Base-by-base conservation (phyloP, 2,888 invertebrate genomes). In the Drosophila sordidula region DNA sequence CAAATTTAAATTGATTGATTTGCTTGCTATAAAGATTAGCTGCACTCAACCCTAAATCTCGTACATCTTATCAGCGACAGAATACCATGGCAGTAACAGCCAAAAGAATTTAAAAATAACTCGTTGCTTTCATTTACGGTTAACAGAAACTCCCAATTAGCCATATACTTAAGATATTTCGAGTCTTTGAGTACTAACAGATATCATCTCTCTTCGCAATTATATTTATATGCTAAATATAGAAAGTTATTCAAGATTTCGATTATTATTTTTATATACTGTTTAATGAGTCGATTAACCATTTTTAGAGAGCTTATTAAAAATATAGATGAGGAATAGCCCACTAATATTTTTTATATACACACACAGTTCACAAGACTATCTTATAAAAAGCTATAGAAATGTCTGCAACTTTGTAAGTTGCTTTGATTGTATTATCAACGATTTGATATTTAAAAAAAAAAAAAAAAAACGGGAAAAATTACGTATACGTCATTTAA, bases 1-100 rank as follows among this genome's bases (percentile, higher is more conserved):
- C 84, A 87, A 87, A 79, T 84, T 87, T 81, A 81, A 87, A 87
- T 84, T 81, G 79, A 84, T 87, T 68, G 61, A 75, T 71, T 75
- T 56, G 16, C 9, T 47, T 26, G 58, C 41, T 39, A 62, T 64
- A 71, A 64, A 75, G 76, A 75, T 75, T 71, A 64, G 29, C 64
- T 18, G 1, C 25, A 4, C 1, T 16, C 36, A 56, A 49, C 58
- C 47, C 54, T 65, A 61, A 73, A 73, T 69, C 49, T 45, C 16
- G 8, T 5, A 39, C 12, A 22, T 46, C 58, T 75, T 66, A 75
- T 75, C 75, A n/a, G 2, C 8, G 18, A 2, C n/a, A 22, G 12
- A 26, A 38, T 29, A 29, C 29, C 29, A 11, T 22, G 9, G 34
- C 39, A 22, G 34, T 12, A 6, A 16, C 3, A 5, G 46, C 22